Evolutionary conservation across 2,797 vertebrate genomes (phyloP).

Genomic region (Arremon brunneinucha): DNA sequence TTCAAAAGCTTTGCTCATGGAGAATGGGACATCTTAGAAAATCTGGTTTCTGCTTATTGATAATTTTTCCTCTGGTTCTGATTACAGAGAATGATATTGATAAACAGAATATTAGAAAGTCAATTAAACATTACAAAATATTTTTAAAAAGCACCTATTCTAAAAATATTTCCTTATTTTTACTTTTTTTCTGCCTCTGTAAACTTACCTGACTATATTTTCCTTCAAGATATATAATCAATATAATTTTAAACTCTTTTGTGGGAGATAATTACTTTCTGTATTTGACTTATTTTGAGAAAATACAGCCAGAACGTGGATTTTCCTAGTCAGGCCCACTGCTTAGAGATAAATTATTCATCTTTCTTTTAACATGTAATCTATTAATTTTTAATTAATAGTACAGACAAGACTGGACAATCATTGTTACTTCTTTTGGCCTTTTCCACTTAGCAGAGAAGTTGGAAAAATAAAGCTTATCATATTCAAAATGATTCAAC

Average conservation of each 20-base stretch:
- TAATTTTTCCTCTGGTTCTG: neutral
- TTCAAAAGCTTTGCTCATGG: neutral
- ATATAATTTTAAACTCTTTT: neutral
- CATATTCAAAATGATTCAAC: neutral
- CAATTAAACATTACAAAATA: neutral
- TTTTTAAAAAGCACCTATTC: neutral
- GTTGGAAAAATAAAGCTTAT: neutral
- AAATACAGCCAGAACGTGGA: neutral
- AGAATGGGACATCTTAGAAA: neutral
- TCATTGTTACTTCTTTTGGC: neutral
- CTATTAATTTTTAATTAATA: conserved; percentile 5
- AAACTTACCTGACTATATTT: neutral
- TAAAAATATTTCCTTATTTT: neutral
- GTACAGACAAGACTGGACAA: neutral
- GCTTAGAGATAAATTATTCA: neutral
- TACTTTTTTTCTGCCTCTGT: neutral
- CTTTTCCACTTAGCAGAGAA: neutral
- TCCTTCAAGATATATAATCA: neutral
- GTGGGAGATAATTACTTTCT: neutral
- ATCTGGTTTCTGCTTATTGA: neutral
- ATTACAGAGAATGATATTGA: neutral
- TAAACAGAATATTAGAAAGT: neutral
- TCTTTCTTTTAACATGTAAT: neutral
- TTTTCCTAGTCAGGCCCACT: neutral
- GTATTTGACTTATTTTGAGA: neutral